phyloP scores from a whole-genome alignment of 2,113 vertebrate genomes.

The Xenotilapia caudafasciata region DNA sequence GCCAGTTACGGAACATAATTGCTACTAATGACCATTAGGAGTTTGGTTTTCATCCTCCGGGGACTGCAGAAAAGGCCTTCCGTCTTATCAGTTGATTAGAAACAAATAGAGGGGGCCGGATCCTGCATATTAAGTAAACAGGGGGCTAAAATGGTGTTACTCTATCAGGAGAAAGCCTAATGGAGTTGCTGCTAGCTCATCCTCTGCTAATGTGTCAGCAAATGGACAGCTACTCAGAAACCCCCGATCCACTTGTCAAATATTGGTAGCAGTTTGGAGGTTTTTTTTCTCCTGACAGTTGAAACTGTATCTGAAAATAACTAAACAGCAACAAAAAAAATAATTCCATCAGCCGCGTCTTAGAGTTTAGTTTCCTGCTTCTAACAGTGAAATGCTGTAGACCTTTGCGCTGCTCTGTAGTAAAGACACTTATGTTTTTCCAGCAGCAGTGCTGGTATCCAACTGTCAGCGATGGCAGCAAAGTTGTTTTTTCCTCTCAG shows the following conservation, averaged over 20 bases:
- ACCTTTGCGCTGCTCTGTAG: conserved; percentile 34
- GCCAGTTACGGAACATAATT: conserved; percentile 71
- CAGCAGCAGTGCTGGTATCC: conserved; percentile 30
- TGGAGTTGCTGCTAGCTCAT: conserved; percentile 62
- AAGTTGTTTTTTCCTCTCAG: conserved; percentile 24
- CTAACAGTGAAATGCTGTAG: neutral
- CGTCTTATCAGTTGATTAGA: conserved; percentile 78
- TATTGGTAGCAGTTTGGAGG: neutral
- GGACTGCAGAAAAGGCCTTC: conserved; percentile 68
- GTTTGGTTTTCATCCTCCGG: conserved; percentile 70
- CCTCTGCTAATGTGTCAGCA: conserved; percentile 54
- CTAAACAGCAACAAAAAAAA: neutral
- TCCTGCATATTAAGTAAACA: conserved; percentile 75
- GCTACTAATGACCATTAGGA: conserved; percentile 79
- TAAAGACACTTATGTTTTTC: conserved; percentile 35
- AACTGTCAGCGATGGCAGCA: conserved; percentile 44
- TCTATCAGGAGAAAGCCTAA: conserved; percentile 64
- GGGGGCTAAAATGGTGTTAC: conserved; percentile 58
- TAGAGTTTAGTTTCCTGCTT: conserved; percentile 14
- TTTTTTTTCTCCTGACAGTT: neutral
- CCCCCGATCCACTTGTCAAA: neutral
- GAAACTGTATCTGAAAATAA: neutral
- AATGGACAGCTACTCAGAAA: conserved; percentile 45
- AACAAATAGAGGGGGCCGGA: conserved; percentile 69
- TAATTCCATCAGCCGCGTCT: neutral